Base-by-base conservation (phyloP, 2,888 invertebrate species). In the Tenthredo mesomela region DNA sequence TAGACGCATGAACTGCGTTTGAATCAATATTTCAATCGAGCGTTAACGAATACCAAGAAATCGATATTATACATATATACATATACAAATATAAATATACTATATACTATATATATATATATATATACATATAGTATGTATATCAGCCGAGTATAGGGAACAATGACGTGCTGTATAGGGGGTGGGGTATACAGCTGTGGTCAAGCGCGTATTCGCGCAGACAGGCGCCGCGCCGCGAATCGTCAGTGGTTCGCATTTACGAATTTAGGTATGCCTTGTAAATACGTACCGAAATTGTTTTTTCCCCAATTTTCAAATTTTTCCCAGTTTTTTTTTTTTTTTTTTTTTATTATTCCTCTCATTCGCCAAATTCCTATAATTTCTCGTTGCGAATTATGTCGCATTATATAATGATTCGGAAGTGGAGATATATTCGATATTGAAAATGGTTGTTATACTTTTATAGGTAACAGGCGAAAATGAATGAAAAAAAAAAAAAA, bases 191-290 rank as follows among this genome's bases (percentile, higher is more conserved):
- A 50, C 77, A 77, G 77, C 77, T 77, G 54, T 77, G 77, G 77
- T 77, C 50, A 77, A 77, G 92, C 89, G 91, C 87, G 90, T 90
- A 91, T 91, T 90, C 90, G 91, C 91, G 91, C 91, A 91, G 92
- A 92, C 92, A 91, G 92, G 92, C 92, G 92, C 92, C 92, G 89
- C 88, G 85, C 87, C 86, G 87, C 61, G 58, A 25, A 77, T 77
- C 77, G 54, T 54, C 91, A 91, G 91, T 88, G 92, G 90, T 89
- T 92, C 91, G 91, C 92, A 92, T 89, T 88, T 85, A 71, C 86
- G 85, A 85, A 73, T 73, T 73, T n/a, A 43, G 10, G 18, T 9
- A 37, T 37, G 75, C 7, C 47, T 47, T 75, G 25, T 10, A 78
- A 5, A 54, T 5, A n/a, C 2, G 2, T 29, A 18, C n/a, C 18